Evolutionary conservation across 2,113 vertebrate genomes (phyloP).

Genomic region (Bothrops jararaca): DNA sequence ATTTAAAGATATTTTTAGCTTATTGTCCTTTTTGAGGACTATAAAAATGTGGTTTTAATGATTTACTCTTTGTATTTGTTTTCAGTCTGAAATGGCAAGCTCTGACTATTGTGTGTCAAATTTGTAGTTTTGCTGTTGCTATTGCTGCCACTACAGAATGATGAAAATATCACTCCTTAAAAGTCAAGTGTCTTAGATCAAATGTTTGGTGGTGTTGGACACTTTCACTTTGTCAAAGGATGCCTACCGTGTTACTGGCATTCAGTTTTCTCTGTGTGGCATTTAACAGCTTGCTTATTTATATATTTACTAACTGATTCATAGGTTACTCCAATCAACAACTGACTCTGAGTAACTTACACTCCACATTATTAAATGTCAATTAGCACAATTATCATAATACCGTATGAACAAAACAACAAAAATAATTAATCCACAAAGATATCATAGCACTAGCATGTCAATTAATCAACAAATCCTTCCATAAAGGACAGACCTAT

Average conservation of each 20-base stretch:
- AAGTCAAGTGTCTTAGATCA: background rate
- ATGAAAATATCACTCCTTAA: background rate
- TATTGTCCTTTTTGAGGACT: background rate
- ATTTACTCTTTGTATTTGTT: background rate
- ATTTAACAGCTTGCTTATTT: too few relatives aligned
- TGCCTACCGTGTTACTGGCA: too few relatives aligned
- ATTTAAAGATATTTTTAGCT: background rate
- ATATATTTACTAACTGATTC: too few relatives aligned
- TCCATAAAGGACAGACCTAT: background rate
- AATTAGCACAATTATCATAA: background rate
- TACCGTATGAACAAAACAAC: background rate
- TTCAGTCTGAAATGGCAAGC: background rate
- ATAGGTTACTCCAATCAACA: too few relatives aligned
- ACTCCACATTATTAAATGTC: background rate
- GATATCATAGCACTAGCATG: background rate
- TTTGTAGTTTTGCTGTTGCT: background rate
- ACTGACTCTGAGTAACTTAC: too few relatives aligned
- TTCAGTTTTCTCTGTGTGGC: too few relatives aligned
- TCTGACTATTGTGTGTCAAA: background rate
- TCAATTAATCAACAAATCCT: background rate
- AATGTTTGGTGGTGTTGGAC: background rate
- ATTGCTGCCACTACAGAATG: background rate
- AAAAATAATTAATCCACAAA: background rate
- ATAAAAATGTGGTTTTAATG: background rate
- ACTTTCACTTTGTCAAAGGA: too few relatives aligned